Conservation (phyloP, 2,797 vertebrate genomes). For the Hybognathus amarus region DNA sequence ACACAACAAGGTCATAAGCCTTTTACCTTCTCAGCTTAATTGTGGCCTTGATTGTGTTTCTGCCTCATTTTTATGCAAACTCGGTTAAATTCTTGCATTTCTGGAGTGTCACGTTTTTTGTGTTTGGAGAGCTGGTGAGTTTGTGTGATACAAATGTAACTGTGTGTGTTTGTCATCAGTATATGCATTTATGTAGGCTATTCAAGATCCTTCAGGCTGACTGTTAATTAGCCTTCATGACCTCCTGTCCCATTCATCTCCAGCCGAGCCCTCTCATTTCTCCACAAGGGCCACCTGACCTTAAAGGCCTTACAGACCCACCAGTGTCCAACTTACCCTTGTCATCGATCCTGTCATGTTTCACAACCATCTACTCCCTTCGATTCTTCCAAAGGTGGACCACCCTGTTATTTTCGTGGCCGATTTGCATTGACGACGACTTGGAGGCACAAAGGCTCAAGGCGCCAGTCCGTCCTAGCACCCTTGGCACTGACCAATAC, state of each 20-base stretch:
- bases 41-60: slow-evolving; percentile 68
- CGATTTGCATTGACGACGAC: neutral
- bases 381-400: slow-evolving; percentile 7
- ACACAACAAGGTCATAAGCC: slow-evolving; percentile 75
- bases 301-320: neutral
- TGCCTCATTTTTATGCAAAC: slow-evolving; percentile 67
- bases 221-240: slow-evolving; percentile 10
- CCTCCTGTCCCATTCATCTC: slow-evolving; percentile 5
- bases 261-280: neutral
- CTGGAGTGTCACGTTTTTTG: slow-evolving; percentile 5
- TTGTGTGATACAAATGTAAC: neutral
- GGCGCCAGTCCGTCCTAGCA: no score
- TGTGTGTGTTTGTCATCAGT: neutral
- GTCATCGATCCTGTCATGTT: neutral
- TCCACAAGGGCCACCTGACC: neutral
- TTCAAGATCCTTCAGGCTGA: slow-evolving; percentile 1
- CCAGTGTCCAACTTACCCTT: neutral
- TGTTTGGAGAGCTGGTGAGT: neutral
- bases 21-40: slow-evolving; percentile 76
- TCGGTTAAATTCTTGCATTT: slow-evolving; percentile 38
- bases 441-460: slow-evolving; percentile 24
- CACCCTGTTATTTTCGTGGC: neutral
- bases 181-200: neutral
- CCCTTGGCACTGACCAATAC: neutral
- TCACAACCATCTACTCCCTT: neutral